Conservation (phyloP, 2,113 vertebrate species). For the Colossoma macropomum region DNA sequence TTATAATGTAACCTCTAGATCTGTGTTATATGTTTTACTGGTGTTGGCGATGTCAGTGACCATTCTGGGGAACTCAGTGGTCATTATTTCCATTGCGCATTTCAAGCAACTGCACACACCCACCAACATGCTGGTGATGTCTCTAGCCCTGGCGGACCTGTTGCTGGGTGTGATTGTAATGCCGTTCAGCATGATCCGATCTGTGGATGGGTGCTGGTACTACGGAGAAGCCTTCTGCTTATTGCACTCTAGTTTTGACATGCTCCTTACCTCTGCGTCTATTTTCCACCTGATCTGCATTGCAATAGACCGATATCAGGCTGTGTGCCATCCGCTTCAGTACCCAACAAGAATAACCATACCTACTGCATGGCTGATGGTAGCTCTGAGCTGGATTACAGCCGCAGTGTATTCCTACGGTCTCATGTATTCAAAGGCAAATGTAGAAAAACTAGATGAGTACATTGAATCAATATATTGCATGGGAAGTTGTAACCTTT, state of each 20-base stretch:
- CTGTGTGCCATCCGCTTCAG: constrained; percentile 60
- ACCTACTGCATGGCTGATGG: constrained; percentile 58
- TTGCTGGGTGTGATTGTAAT: constrained; percentile 60
- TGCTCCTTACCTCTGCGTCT: constrained; percentile 59
- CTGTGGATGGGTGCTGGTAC: constrained; percentile 64
- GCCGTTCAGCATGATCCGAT: constrained; percentile 62
- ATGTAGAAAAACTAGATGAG: constrained; percentile 49
- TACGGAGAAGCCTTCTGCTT: constrained; percentile 58
- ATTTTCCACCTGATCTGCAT: constrained; percentile 63
- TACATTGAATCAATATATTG: constrained; percentile 52
- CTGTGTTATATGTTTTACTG: constrained; percentile 58
- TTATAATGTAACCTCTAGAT: constrained; percentile 44
- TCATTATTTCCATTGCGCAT: constrained; percentile 62
- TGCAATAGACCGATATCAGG: constrained; percentile 58
- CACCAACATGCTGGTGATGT: constrained; percentile 64
- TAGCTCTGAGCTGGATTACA: constrained; percentile 55
- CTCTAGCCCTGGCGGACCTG: constrained; percentile 61
- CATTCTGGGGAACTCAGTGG: constrained; percentile 62
- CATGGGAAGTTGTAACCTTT: constrained; percentile 54
- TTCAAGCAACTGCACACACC: constrained; percentile 66
- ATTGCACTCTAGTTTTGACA: constrained; percentile 60
- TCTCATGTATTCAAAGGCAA: constrained; percentile 58
- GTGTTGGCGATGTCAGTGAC: constrained; percentile 51
- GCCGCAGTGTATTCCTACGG: constrained; percentile 53
- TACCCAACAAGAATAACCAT: constrained; percentile 55